Conservation (phyloP, 2,888 invertebrate species). For the Sphinx pinastri region DNA sequence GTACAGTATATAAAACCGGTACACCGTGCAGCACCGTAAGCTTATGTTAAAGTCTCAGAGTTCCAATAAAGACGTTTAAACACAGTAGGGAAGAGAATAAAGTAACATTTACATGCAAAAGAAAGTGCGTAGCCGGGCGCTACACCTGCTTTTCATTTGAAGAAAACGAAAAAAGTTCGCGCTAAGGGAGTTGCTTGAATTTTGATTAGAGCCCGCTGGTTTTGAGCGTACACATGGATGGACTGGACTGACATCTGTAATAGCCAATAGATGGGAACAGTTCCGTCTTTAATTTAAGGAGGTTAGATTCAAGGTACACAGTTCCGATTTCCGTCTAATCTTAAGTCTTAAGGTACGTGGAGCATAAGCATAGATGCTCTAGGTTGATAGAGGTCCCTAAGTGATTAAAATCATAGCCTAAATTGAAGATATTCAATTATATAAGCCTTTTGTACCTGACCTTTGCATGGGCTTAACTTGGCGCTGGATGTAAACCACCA, state of each 20-base stretch:
- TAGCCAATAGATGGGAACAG: background rate
- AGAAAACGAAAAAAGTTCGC: slow-evolving; percentile 38
- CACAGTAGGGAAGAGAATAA: slow-evolving; percentile 33
- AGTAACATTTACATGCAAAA: slow-evolving; percentile 44
- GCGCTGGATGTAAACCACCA: too few species aligned
- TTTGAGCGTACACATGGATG: slow-evolving; percentile 33
- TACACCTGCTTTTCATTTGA: slow-evolving; percentile 48
- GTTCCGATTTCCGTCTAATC: too few species aligned
- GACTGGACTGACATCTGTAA: background rate
- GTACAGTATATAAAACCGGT: slow-evolving; percentile 2
- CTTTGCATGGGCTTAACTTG: too few species aligned
- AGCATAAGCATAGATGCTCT: too few species aligned
- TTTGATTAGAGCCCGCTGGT: slow-evolving; percentile 40
- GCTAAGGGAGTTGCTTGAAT: slow-evolving; percentile 41
- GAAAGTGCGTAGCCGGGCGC: slow-evolving; percentile 33
- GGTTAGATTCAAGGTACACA: too few species aligned
- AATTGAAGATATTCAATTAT: too few species aligned
- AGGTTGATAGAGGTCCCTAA: too few species aligned
- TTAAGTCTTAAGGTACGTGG: too few species aligned
- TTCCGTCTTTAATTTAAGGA: too few species aligned
- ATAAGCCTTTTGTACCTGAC: too few species aligned
- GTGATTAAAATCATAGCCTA: too few species aligned
- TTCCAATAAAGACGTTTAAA: slow-evolving; percentile 36
- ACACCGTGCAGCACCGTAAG: background rate
- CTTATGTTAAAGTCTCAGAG: slow-evolving; percentile 6